phyloP scores from a whole-genome alignment of 2,888 invertebrate genomes.

The Watsonalla cultraria region DNA sequence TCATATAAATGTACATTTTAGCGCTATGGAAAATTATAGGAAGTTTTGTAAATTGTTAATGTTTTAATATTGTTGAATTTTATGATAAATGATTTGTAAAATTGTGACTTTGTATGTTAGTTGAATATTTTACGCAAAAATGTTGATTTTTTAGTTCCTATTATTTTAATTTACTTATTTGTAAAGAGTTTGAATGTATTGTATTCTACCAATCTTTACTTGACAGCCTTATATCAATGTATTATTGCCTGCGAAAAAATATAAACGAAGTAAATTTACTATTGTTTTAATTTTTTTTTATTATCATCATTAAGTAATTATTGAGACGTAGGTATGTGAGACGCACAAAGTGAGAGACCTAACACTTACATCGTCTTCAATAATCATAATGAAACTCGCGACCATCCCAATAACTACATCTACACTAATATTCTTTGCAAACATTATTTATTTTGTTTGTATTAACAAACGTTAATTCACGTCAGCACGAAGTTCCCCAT shows the following conservation, averaged over 20 bases:
- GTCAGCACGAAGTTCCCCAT: too few relatives aligned
- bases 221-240: constrained; percentile 63
- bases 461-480: too few relatives aligned
- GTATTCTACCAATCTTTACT: constrained; percentile 42
- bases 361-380: too few relatives aligned
- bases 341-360: too few relatives aligned
- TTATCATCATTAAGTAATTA: too few relatives aligned
- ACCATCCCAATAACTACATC: too few relatives aligned
- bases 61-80: constrained; percentile 71
- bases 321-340: too few relatives aligned
- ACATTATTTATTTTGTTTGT: too few relatives aligned
- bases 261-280: constrained; percentile 55
- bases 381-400: too few relatives aligned
- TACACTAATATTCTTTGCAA: too few relatives aligned
- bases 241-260: constrained; percentile 65
- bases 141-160: constrained; percentile 20
- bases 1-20: constrained; percentile 41
- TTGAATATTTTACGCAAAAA: constrained; percentile 29
- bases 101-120: constrained; percentile 36
- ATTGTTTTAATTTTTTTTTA: constrained; percentile 16
- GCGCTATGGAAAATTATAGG: constrained; percentile 33
- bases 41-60: constrained; percentile 68
- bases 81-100: constrained; percentile 60
- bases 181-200: constrained; percentile 34
- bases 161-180: constrained; percentile 9